A percentile compares a stretch with the other conserved stretches of the same genome.
Conservation (phyloP, 1,140 invertebrate species). For the Aphelenchoides fujianensis region DNA sequence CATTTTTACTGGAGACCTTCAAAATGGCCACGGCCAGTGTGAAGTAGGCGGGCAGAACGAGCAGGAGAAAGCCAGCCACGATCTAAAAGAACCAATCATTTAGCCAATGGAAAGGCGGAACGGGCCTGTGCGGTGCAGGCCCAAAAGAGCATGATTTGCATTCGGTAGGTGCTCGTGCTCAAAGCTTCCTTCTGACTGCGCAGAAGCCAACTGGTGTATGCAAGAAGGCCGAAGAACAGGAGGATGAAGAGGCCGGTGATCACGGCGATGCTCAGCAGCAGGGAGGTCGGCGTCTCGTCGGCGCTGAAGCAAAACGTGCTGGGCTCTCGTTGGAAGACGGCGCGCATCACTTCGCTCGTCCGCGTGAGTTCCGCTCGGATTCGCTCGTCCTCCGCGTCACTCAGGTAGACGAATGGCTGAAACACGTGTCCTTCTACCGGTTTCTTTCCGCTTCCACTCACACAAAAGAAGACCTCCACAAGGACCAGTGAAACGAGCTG, state of each 20-base stretch:
- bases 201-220: background rate
- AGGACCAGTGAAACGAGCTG: background rate
- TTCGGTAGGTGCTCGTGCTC: background rate
- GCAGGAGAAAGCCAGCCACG: background rate
- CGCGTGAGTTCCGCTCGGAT: background rate
- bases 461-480: background rate
- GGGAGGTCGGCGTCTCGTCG: background rate
- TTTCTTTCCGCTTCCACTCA: too few species aligned
- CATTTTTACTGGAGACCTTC: background rate
- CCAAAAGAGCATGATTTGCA: background rate
- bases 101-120: too few species aligned
- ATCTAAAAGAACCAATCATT: too few species aligned
- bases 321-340: background rate
- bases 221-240: background rate
- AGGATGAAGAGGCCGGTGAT: background rate
- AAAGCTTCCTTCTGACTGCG: background rate
- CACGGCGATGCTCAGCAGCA: background rate
- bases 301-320: background rate
- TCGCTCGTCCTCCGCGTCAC: background rate
- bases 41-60: background rate
- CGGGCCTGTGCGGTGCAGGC: background rate
- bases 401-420: background rate
- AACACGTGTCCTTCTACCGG: background rate
- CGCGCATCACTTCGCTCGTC: background rate
- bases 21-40: background rate